These are phyloP conservation scores for Sinocyclocheilus anophthalmus DNA, from an alignment of 2,113 vertebrate genomes.

Conservation along the genomic window DNA sequence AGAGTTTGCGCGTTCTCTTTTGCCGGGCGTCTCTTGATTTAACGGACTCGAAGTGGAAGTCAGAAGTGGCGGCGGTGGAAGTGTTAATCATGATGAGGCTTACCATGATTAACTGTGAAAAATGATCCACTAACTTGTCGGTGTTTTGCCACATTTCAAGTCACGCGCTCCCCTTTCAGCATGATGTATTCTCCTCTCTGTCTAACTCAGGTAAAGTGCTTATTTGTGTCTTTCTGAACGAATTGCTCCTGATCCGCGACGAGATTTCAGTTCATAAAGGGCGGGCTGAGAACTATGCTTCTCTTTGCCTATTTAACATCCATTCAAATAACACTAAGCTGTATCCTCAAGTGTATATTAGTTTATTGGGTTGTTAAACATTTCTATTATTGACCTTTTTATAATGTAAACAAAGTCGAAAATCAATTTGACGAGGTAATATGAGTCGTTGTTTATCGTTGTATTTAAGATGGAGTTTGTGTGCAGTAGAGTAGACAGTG, in stretches of 20 bases:
- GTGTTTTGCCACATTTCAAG: slow-evolving; percentile 63
- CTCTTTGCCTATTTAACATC: not conserved
- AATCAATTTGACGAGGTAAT: not conserved
- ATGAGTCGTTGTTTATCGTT: not conserved
- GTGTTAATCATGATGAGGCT: slow-evolving; percentile 47
- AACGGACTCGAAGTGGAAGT: slow-evolving; percentile 46
- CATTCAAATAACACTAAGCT: not conserved
- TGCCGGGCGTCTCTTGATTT: slow-evolving; percentile 53
- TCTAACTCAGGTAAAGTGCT: slow-evolving; percentile 82
- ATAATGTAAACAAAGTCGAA: not conserved
- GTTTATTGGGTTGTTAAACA: slow-evolving; percentile 2
- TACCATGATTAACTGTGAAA: slow-evolving; percentile 59
- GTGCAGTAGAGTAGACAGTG: not conserved
- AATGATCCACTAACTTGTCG: slow-evolving; percentile 79
- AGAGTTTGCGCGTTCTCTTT: slow-evolving; percentile 60
- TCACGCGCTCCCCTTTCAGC: slow-evolving; percentile 65
- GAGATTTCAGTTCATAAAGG: slow-evolving; percentile 55
- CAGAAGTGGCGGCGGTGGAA: slow-evolving; percentile 41
- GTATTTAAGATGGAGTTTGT: slow-evolving; percentile 11
- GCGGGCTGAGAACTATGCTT: slow-evolving; percentile 47
- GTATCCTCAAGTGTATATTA: not conserved
- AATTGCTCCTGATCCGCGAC: not conserved
- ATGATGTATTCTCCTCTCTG: slow-evolving; percentile 89
- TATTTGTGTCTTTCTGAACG: slow-evolving; percentile 29
- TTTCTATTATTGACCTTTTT: not conserved